Evolutionary conservation across 2,888 invertebrate genomes (phyloP).

Genomic region (Cantharis flavilabris): DNA sequence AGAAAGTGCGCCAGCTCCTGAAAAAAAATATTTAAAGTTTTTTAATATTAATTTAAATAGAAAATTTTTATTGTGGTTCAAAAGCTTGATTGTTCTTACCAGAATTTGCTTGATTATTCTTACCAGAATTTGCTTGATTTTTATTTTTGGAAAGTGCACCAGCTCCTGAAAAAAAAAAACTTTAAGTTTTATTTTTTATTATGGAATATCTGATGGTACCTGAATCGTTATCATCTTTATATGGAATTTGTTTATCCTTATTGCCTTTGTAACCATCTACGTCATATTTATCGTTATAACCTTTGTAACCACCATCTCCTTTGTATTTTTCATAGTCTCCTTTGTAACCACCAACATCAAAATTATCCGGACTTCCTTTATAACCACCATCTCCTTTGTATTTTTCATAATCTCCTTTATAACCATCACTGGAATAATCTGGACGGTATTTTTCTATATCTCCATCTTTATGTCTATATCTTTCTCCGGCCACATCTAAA

Average conservation of each 20-base stretch:
- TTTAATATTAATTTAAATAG: too few relatives aligned
- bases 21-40: not conserved
- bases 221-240: not conserved
- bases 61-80: too few relatives aligned
- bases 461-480: constrained; percentile 5
- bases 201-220: too few relatives aligned
- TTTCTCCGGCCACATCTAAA: not conserved
- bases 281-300: not conserved
- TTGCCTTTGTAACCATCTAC: not conserved
- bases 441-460: constrained; percentile 12
- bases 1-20: not conserved
- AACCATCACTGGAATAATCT: not conserved
- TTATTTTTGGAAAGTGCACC: not conserved
- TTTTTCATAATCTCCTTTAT: not conserved
- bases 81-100: too few relatives aligned
- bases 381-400: not conserved
- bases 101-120: not conserved
- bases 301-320: not conserved
- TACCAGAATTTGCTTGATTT: not conserved
- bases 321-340: not conserved
- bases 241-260: not conserved
- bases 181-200: too few relatives aligned
- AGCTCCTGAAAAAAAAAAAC: not conserved
- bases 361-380: not conserved
- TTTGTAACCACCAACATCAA: not conserved